These are phyloP conservation scores for Megaceryle maxima DNA, from an alignment of 2,113 vertebrate species.

Conservation along the genomic window DNA sequence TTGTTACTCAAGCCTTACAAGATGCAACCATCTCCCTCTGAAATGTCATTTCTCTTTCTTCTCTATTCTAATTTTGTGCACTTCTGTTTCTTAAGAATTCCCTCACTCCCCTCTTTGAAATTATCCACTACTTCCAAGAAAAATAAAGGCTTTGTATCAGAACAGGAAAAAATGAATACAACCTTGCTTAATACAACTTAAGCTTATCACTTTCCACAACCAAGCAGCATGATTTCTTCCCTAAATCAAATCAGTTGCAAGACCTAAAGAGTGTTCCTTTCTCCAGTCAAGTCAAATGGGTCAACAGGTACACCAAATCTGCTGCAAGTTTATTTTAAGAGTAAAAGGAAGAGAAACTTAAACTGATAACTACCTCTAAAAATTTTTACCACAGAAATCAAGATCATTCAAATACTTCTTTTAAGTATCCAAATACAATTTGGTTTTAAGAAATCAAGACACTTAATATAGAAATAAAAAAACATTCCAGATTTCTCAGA, in stretches of 20 bases:
- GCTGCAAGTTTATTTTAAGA: neutral
- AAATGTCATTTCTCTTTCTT: neutral
- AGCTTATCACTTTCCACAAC: neutral
- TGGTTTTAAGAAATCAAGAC: neutral
- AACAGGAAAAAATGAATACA: neutral
- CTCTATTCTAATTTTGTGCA: neutral
- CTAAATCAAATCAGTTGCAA: neutral
- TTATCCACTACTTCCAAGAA: neutral
- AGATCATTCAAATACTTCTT: neutral
- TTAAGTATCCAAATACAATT: neutral
- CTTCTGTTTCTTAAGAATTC: neutral
- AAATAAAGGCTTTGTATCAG: neutral
- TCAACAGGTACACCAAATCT: neutral
- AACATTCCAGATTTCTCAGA: neutral
- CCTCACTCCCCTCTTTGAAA: neutral
- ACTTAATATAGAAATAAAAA: neutral
- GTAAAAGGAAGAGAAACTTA: neutral
- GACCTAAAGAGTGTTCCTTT: neutral
- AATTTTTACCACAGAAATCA: neutral
- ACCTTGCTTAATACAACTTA: neutral
- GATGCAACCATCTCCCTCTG: neutral
- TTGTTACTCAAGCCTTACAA: neutral
- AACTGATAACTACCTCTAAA: neutral
- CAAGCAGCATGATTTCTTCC: neutral
- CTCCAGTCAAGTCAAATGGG: fast-evolving